Base-by-base conservation (phyloP, 37 sponge, comb jelly and placozoan genomes). In the Diacarnus erythraeanus region DNA sequence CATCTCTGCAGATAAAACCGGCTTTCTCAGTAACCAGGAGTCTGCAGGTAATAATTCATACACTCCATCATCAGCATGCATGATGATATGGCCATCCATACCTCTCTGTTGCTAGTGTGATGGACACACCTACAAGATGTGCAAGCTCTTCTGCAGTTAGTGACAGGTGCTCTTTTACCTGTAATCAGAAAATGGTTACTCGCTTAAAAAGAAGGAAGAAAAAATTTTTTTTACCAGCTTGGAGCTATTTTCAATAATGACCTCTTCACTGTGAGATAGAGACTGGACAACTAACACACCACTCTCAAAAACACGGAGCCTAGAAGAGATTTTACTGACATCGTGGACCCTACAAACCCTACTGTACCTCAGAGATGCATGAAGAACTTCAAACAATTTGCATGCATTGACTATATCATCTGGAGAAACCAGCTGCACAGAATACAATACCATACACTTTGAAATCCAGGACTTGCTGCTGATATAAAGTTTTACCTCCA, bases 391-490 rank as follows among this genome's bases (percentile, higher is more conserved):
- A 90, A 96, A 96, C 77, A 81, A 74, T 26, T 82, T 77, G 77
- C 99, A 98, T 1, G 96, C 96, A 81, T 80, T 98, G 34, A 93
- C 76, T 23, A 98, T 63, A 64, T 98, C 99, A 66, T 98, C 99
- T 63, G 99, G 99, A 38, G 99, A 95, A 1, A 95, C 94, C 68
- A 98, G 86, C 91, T 93, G 69, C 21, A 56, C n/a, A 29, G 26
- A 23, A 73, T 72, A 26, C 18, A 72, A 25, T 35, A 35, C 20
- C 34, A 68, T 31, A 68, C 20, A 34, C 69, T 60, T 6, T 60
- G 4, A 60, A n/a, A n/a, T n/a, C n/a, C n/a, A n/a, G n/a, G n/a
- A n/a, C n/a, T n/a, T n/a, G n/a, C n/a, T n/a, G n/a, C 61, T n/a
- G 23, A 21, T n/a, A 26, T 18, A 25, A 26, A 20, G 4, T 5